A percentile compares a stretch with the other conserved stretches of the same genome.
These are phyloP conservation scores for Chaitophorus viminalis DNA, from an alignment of 2,888 invertebrate species.

Conservation along the genomic window DNA sequence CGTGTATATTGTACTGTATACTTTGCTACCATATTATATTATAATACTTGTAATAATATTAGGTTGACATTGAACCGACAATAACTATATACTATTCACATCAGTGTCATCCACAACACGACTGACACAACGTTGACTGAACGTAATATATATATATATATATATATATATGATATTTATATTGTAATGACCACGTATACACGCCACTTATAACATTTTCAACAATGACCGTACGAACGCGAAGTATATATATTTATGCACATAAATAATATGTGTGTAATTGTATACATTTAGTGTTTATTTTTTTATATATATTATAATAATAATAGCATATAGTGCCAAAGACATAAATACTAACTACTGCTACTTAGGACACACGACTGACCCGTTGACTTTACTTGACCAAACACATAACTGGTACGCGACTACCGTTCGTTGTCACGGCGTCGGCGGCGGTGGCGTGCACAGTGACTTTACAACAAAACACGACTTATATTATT, in stretches of 20 bases:
- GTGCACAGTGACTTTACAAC: not conserved
- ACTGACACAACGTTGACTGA: too few species aligned
- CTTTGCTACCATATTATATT: not conserved
- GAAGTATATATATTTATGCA: too few species aligned
- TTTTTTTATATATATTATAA: not conserved
- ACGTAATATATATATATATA: too few species aligned
- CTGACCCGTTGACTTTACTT: slow-evolving; percentile 25
- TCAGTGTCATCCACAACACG: too few species aligned
- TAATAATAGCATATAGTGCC: not conserved
- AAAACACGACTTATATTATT: too few species aligned
- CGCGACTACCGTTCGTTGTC: not conserved
- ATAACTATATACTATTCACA: too few species aligned
- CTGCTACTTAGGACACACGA: not conserved
- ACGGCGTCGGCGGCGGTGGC: too few species aligned
- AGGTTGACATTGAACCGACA: slow-evolving; percentile 7
- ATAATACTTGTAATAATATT: not conserved
- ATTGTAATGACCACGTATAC: too few species aligned
- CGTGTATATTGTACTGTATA: not conserved
- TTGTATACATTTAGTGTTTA: too few species aligned
- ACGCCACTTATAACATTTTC: too few species aligned
- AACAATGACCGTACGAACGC: too few species aligned
- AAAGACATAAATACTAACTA: not conserved
- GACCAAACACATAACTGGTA: not conserved
- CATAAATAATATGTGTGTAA: too few species aligned
- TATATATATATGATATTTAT: not conserved